Percentiles rank a stretch among this genome's conserved stretches.
Evolutionary conservation across 1,140 invertebrate species (phyloP).

Genomic region (Planococcus citri): DNA sequence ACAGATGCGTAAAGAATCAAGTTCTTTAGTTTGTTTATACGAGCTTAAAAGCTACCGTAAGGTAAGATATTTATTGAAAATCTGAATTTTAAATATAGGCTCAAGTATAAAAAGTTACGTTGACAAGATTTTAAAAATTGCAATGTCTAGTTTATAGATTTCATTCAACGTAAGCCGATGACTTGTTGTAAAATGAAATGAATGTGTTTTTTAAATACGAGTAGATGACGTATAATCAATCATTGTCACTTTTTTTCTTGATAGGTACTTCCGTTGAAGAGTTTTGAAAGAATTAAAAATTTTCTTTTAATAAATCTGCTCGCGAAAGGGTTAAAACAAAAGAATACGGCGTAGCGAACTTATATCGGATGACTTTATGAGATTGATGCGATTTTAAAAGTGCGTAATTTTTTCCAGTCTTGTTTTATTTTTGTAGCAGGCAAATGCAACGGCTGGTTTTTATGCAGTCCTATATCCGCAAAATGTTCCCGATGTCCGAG

Average conservation of each 20-base stretch:
- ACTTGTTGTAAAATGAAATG: background rate
- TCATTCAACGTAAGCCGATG: background rate
- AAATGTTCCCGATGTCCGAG: background rate
- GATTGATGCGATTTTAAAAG: background rate
- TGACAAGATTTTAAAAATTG: too few species aligned
- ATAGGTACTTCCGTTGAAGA: background rate
- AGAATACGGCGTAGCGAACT: background rate
- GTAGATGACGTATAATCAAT: background rate
- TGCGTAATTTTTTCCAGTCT: background rate
- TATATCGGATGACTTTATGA: background rate
- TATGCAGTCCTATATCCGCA: background rate
- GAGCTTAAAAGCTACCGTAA: too few species aligned
- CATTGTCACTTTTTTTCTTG: background rate
- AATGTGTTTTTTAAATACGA: constrained; percentile 8
- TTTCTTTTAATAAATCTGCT: background rate
- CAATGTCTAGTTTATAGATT: background rate
- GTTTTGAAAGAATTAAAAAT: constrained; percentile 3
- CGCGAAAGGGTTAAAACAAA: background rate
- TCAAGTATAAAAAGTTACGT: too few species aligned
- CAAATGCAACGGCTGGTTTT: background rate
- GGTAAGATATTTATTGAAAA: too few species aligned
- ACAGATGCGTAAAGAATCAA: too few species aligned
- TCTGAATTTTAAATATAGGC: too few species aligned
- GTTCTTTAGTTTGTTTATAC: too few species aligned
- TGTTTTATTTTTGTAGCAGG: too few species aligned